A percentile compares a stretch with the other conserved stretches of the same genome.
Evolutionary conservation across 2,888 invertebrate species (phyloP).

Genomic region (Acronicta leporina): DNA sequence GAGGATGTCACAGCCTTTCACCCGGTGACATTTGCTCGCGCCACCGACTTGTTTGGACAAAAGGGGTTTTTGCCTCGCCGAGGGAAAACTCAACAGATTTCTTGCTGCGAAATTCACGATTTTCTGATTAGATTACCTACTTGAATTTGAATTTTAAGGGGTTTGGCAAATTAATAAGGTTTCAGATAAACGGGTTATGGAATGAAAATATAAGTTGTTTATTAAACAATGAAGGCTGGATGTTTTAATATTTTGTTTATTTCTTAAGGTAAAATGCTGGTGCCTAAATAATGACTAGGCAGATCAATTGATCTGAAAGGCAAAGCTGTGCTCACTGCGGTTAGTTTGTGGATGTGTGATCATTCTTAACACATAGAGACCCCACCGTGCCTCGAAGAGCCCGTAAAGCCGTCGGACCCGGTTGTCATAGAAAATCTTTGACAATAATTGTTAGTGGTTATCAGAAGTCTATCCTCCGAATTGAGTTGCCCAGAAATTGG

Average conservation of each 20-base stretch:
- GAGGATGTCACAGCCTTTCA: conserved; percentile 81
- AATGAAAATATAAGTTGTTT: conserved; percentile 42
- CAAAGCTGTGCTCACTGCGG: no score
- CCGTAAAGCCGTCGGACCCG: no score
- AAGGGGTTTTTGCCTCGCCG: conserved; percentile 78
- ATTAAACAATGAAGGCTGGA: conserved; percentile 32
- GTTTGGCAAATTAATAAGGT: conserved; percentile 58
- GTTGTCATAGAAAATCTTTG: no score
- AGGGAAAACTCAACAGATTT: conserved; percentile 67
- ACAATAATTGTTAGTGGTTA: no score
- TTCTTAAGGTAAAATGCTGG: no score
- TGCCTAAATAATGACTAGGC: no score
- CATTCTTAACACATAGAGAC: no score
- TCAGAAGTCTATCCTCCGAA: no score
- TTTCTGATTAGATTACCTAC: conserved; percentile 75
- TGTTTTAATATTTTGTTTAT: conserved; percentile 15
- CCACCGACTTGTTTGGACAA: conserved; percentile 83
- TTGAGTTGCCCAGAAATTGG: no score
- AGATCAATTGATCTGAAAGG: no score
- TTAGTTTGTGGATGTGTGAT: no score
- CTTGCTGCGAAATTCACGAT: conserved; percentile 66
- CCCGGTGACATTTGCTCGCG: conserved; percentile 79
- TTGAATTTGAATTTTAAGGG: conserved; percentile 74
- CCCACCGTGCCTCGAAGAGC: no score
- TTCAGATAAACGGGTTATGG: conserved; percentile 45